Evolutionary conservation across 2,113 vertebrate genomes (phyloP).

Genomic region (Cryptoleucopteryx plumbea): DNA sequence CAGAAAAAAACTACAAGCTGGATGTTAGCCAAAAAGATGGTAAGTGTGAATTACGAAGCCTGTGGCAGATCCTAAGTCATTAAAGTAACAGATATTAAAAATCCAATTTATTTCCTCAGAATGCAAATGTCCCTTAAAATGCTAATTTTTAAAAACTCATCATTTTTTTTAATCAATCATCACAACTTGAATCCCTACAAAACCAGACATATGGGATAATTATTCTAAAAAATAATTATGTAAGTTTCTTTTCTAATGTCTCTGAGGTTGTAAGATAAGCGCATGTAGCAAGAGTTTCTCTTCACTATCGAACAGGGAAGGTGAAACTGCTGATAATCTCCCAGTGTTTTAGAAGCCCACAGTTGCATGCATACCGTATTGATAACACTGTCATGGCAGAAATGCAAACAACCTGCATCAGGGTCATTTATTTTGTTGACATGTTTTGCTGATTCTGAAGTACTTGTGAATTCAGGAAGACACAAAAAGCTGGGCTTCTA

Average conservation of each 20-base stretch:
- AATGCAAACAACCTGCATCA: background rate
- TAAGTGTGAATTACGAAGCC: background rate
- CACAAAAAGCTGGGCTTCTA: background rate
- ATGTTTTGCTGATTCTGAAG: background rate
- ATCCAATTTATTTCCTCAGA: background rate
- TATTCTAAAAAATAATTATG: background rate
- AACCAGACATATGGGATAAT: background rate
- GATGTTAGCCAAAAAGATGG: background rate
- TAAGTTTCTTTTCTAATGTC: background rate
- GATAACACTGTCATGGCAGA: background rate
- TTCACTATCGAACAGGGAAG: background rate
- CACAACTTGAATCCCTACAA: background rate
- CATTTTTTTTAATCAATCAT: background rate
- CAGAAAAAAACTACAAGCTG: background rate
- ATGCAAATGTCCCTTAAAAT: background rate
- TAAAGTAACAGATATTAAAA: background rate
- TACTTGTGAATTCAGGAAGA: background rate
- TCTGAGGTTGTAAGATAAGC: background rate
- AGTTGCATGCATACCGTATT: background rate
- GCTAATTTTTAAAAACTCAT: background rate
- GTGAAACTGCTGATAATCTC: background rate
- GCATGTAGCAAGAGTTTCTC: background rate
- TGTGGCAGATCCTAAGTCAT: background rate
- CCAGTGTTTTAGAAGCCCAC: background rate
- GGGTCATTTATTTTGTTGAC: constrained; percentile 23